These are phyloP conservation scores for Tetragnatha montana DNA, from an alignment of 2,888 invertebrate genomes.

Conservation along the genomic window DNA sequence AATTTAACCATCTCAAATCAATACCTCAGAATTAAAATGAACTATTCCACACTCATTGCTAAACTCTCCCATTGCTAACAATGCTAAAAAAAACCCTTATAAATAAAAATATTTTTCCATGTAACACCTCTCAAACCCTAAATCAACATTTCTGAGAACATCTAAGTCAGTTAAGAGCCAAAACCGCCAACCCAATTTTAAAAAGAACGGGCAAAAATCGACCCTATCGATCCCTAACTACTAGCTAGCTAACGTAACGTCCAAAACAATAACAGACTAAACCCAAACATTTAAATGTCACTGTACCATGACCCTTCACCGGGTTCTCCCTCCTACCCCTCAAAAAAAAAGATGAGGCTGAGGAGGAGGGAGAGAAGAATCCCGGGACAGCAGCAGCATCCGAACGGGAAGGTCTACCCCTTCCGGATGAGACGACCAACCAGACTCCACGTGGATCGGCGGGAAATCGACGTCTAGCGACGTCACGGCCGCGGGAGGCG, in stretches of 20 bases:
- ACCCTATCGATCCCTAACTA: too few species aligned
- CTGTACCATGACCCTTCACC: background rate
- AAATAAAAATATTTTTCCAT: too few species aligned
- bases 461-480: slow-evolving; percentile 65
- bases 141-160: too few species aligned
- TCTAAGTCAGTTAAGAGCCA: too few species aligned
- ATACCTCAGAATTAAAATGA: too few species aligned
- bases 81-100: too few species aligned
- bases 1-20: too few species aligned
- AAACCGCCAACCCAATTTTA: too few species aligned
- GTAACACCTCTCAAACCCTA: too few species aligned
- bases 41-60: too few species aligned
- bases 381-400: slow-evolving; percentile 13
- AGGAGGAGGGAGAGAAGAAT: background rate
- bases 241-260: too few species aligned
- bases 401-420: slow-evolving; percentile 28
- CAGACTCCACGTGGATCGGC: slow-evolving; percentile 67
- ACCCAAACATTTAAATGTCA: background rate
- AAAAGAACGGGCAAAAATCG: background rate
- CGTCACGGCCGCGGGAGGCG: slow-evolving; percentile 37
- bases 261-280: background rate
- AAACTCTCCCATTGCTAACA: too few species aligned
- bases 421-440: slow-evolving; percentile 62
- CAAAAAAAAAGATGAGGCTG: background rate
- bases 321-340: background rate